phyloP scores from a whole-genome alignment of 2,888 invertebrate species.

The Thereva nobilitata region DNA sequence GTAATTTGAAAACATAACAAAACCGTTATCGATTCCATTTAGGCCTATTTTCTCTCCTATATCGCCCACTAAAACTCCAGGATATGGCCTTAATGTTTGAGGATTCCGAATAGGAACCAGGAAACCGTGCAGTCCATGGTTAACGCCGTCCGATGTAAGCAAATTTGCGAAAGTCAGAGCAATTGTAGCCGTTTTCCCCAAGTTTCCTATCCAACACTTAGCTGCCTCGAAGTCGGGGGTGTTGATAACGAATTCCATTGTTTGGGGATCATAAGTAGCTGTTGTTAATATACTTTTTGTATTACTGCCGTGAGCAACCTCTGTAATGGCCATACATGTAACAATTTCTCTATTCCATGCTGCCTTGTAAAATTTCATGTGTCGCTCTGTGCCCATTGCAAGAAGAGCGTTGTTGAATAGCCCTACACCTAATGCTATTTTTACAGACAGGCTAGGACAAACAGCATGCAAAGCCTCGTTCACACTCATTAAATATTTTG shows the following conservation, averaged over 20 bases:
- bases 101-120: constrained; percentile 83
- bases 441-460: constrained; percentile 75
- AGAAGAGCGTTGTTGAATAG: constrained; percentile 74
- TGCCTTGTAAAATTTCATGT: constrained; percentile 69
- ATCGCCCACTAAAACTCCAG: constrained; percentile 86
- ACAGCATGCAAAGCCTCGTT: constrained; percentile 74
- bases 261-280: constrained; percentile 77
- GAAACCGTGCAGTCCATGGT: constrained; percentile 88
- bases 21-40: constrained; percentile 92
- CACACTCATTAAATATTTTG: constrained; percentile 73
- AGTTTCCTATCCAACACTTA: constrained; percentile 73
- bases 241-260: constrained; percentile 72
- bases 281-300: constrained; percentile 84
- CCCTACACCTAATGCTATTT: constrained; percentile 76
- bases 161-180: constrained; percentile 89
- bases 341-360: constrained; percentile 73
- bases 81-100: constrained; percentile 73
- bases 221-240: constrained; percentile 78
- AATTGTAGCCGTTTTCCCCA: constrained; percentile 77
- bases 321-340: constrained; percentile 88
- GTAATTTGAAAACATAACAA: constrained; percentile 85
- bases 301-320: constrained; percentile 90
- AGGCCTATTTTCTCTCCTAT: constrained; percentile 92
- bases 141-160: constrained; percentile 73
- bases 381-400: constrained; percentile 76